phyloP scores from a whole-genome alignment of 2,797 vertebrate genomes.

The Masticophis lateralis region DNA sequence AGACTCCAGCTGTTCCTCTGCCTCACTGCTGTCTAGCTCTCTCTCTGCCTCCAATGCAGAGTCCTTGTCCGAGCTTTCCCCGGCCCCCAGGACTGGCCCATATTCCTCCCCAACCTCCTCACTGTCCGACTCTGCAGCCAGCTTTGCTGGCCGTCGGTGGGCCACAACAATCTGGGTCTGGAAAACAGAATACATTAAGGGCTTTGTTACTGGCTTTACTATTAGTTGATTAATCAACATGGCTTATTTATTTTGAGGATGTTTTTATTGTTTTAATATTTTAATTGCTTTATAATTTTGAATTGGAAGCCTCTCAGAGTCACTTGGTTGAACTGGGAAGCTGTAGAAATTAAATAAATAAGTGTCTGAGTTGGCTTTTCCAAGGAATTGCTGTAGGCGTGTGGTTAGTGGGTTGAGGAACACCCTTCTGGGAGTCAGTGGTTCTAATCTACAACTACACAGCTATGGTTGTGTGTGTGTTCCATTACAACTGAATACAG shows the following conservation, averaged over 20 bases:
- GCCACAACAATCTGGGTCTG: too few relatives aligned
- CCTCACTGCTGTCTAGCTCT: too few relatives aligned
- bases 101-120: too few relatives aligned
- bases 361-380: not conserved
- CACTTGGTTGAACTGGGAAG: not conserved
- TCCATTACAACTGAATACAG: not conserved
- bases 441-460: not conserved
- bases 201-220: too few relatives aligned
- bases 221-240: not conserved
- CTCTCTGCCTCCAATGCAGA: too few relatives aligned
- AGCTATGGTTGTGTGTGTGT: not conserved
- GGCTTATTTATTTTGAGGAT: not conserved
- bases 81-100: too few relatives aligned
- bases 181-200: not conserved
- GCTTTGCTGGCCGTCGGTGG: too few relatives aligned
- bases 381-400: not conserved
- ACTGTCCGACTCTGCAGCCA: too few relatives aligned
- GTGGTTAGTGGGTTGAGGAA: not conserved
- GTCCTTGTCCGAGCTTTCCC: too few relatives aligned
- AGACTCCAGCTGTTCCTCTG: too few relatives aligned
- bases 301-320: not conserved
- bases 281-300: not conserved
- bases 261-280: not conserved
- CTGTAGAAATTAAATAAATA: not conserved
- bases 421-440: not conserved